A percentile compares a stretch with the other conserved stretches of the same genome.
Conservation (phyloP, 1,140 invertebrate genomes). For the Anastrepha ludens region DNA sequence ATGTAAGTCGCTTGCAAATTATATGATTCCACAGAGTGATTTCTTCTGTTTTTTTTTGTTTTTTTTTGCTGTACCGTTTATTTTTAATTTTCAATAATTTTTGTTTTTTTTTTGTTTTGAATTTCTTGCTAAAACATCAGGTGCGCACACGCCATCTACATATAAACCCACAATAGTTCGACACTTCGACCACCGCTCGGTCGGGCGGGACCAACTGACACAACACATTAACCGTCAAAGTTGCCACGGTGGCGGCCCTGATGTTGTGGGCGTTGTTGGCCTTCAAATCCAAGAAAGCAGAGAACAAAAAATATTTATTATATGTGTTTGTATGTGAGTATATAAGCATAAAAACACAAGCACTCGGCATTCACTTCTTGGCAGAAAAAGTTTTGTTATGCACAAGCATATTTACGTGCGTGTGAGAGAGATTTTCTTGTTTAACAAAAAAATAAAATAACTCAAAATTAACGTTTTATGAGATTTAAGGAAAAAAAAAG, state of each 20-base stretch:
- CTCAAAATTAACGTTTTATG: too few species aligned
- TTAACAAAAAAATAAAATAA: too few species aligned
- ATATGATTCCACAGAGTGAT: too few species aligned
- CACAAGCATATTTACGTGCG: neutral
- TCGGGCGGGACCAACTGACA: neutral
- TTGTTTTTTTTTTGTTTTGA: neutral
- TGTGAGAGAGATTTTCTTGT: neutral
- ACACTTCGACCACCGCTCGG: neutral
- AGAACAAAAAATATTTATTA: constrained; percentile 26
- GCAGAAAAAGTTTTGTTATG: neutral
- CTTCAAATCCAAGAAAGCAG: constrained; percentile 27
- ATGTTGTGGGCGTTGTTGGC: constrained; percentile 37
- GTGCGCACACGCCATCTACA: constrained; percentile 22
- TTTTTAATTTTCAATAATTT: neutral
- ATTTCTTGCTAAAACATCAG: constrained; percentile 32
- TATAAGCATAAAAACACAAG: neutral
- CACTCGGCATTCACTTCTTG: neutral
- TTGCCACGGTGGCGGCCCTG: constrained; percentile 14
- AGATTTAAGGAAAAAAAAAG: too few species aligned
- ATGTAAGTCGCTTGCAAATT: neutral
- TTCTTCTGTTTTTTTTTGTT: too few species aligned
- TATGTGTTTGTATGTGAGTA: neutral
- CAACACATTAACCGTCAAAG: neutral
- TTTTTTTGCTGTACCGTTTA: too few species aligned
- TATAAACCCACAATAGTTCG: constrained; percentile 12